Percentiles rank a stretch among this genome's conserved stretches.
phyloP scores from a whole-genome alignment of 2,113 vertebrate genomes.

The Cacatua alba region DNA sequence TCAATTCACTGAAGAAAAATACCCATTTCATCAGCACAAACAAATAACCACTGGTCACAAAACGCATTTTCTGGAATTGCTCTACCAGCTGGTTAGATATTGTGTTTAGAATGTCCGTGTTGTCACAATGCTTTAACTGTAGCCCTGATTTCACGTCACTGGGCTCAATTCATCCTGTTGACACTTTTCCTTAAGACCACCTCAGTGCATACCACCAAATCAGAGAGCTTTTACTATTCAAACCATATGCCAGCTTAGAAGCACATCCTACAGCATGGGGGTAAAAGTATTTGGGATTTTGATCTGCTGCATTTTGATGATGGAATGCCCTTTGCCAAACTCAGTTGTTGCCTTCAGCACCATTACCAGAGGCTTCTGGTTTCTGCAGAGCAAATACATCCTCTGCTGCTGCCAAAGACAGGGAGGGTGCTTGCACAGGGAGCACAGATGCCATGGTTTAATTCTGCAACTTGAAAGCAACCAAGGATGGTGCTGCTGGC shows the following conservation, averaged over 20 bases:
- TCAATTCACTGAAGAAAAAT: slow-evolving; percentile 76
- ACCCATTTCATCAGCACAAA: slow-evolving; percentile 67
- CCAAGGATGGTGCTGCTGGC: neutral
- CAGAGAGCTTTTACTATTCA: neutral
- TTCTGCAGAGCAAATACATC: neutral
- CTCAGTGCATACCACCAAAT: neutral
- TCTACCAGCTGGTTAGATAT: slow-evolving; percentile 58
- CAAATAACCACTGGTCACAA: slow-evolving; percentile 67
- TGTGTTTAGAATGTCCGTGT: slow-evolving; percentile 28
- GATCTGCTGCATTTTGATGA: neutral
- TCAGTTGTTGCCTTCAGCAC: neutral
- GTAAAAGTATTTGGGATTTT: neutral
- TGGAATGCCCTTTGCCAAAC: neutral
- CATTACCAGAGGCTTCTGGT: neutral
- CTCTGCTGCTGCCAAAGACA: neutral
- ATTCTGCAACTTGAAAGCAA: neutral
- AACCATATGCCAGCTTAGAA: neutral
- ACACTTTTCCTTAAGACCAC: neutral
- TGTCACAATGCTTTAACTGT: neutral
- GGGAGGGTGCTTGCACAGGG: fast-evolving
- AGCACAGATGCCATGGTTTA: neutral
- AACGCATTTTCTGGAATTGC: slow-evolving; percentile 48
- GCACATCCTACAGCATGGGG: neutral
- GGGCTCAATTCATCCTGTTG: neutral
- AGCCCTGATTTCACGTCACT: neutral